phyloP scores from a whole-genome alignment of 2,888 invertebrate genomes.

The Amiota communis region DNA sequence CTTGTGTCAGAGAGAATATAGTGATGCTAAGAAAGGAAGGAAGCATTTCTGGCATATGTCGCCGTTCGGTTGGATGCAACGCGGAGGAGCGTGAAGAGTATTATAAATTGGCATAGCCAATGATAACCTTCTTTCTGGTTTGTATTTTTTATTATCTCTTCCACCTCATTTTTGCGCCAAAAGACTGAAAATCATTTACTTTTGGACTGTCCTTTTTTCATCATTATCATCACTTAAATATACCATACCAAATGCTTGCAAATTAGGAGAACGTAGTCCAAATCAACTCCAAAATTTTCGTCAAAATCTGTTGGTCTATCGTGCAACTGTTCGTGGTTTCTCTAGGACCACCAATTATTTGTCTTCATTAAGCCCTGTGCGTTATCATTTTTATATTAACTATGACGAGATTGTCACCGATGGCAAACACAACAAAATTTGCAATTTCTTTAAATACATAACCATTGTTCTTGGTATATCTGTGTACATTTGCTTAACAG shows the following conservation, averaged over 20 bases:
- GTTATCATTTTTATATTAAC: conserved; percentile 68
- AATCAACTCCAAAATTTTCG: conserved; percentile 50
- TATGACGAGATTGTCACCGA: conserved; percentile 65
- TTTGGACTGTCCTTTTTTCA: too few species aligned
- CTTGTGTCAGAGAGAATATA: too few species aligned
- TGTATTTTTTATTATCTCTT: too few species aligned
- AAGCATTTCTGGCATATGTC: too few species aligned
- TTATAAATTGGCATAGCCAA: too few species aligned
- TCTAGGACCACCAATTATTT: conserved; percentile 68
- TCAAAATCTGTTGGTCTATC: conserved; percentile 58
- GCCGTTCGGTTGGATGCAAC: too few species aligned
- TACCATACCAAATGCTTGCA: conserved; percentile 49
- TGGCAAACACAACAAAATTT: conserved; percentile 61
- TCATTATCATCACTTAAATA: conserved; percentile 65
- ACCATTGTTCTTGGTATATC: conserved; percentile 67
- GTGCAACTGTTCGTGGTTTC: conserved; percentile 57
- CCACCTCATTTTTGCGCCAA: too few species aligned
- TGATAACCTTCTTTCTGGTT: too few species aligned
- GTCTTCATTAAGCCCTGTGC: conserved; percentile 66
- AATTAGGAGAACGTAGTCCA: neutral
- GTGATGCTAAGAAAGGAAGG: too few species aligned
- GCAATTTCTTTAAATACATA: conserved; percentile 66
- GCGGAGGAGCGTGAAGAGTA: too few species aligned
- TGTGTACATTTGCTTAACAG: conserved; percentile 66
- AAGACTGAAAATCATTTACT: too few species aligned